A percentile compares a stretch with the other conserved stretches of the same genome.
These are phyloP conservation scores for Acleris laterana DNA, from an alignment of 2,888 invertebrate genomes.

Conservation along the genomic window DNA sequence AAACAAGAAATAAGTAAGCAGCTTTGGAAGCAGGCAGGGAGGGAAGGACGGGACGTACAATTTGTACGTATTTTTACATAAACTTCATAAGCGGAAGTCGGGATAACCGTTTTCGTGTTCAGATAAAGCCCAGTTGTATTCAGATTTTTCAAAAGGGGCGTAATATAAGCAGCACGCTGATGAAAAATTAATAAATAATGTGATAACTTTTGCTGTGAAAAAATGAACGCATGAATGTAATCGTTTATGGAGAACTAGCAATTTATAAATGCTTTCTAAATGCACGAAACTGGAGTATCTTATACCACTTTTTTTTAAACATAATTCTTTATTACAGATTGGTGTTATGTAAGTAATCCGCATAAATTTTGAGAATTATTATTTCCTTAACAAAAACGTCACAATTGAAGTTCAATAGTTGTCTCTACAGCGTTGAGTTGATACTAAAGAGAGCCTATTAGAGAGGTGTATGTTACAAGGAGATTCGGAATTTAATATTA, in stretches of 20 bases:
- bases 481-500: slow-evolving; percentile 37
- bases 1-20: too few relatives aligned
- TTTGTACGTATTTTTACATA: too few relatives aligned
- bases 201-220: not conserved
- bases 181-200: not conserved
- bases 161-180: not conserved
- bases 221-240: not conserved
- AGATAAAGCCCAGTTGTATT: too few relatives aligned
- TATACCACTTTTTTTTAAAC: not conserved
- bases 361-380: slow-evolving; percentile 7
- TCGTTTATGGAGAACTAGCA: not conserved
- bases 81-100: too few relatives aligned
- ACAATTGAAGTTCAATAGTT: slow-evolving; percentile 20
- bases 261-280: slow-evolving; percentile 36
- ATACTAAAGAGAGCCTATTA: slow-evolving; percentile 41
- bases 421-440: slow-evolving; percentile 16
- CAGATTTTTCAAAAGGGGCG: too few relatives aligned
- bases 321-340: not conserved
- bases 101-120: too few relatives aligned
- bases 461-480: slow-evolving; percentile 34
- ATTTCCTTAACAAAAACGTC: slow-evolving; percentile 30
- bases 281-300: slow-evolving; percentile 23
- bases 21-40: too few relatives aligned
- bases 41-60: too few relatives aligned
- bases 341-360: slow-evolving; percentile 7